A percentile compares a stretch with the other conserved stretches of the same genome.
These are phyloP conservation scores for Aplochiton taeniatus DNA, from an alignment of 2,797 vertebrate species.

Conservation along the genomic window DNA sequence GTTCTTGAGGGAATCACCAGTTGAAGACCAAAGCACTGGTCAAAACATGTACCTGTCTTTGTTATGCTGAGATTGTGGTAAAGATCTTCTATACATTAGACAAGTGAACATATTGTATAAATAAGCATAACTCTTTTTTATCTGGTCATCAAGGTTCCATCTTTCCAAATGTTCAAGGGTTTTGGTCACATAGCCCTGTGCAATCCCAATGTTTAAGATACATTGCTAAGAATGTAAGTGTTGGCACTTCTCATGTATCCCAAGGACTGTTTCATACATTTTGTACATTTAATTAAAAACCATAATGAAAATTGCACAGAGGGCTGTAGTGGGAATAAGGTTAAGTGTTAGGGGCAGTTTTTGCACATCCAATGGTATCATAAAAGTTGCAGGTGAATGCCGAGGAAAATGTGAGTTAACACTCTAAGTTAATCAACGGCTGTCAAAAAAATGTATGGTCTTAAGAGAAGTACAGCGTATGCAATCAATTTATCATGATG, in stretches of 20 bases:
- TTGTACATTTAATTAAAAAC: slow-evolving; percentile 26
- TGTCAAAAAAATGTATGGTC: background rate
- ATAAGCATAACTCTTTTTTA: no score
- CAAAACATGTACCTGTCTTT: no score
- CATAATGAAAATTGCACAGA: slow-evolving; percentile 21
- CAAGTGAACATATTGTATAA: no score
- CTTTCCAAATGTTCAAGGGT: no score
- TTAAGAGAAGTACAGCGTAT: background rate
- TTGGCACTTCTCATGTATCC: background rate
- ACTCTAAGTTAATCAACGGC: background rate
- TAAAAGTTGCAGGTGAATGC: slow-evolving; percentile 17
- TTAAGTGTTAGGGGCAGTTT: slow-evolving; percentile 17
- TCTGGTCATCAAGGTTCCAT: no score
- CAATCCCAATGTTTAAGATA: no score
- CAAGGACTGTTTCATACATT: slow-evolving; percentile 22
- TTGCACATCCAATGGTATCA: slow-evolving; percentile 6
- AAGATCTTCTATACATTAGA: no score
- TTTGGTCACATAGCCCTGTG: no score
- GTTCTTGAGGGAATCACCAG: no score
- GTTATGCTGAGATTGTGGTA: no score
- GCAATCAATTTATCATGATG: background rate
- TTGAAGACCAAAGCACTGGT: no score
- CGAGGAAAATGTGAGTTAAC: background rate
- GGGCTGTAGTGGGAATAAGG: slow-evolving; percentile 5
- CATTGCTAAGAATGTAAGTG: background rate